A percentile compares a stretch with the other conserved stretches of the same genome.
phyloP scores from a whole-genome alignment of 2,888 invertebrate genomes.

The Biston stratarius region DNA sequence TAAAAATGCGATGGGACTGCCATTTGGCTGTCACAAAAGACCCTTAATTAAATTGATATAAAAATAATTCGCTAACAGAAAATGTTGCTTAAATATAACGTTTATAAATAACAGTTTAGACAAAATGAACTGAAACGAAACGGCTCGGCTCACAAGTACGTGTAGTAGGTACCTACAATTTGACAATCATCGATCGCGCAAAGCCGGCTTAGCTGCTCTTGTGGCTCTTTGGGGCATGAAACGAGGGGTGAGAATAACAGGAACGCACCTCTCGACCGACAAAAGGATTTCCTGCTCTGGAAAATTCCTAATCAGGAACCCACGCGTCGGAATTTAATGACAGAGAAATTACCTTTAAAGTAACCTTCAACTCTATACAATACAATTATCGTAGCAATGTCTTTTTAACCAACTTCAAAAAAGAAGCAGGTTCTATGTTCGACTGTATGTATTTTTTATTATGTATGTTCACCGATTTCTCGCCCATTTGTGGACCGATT shows the following conservation, averaged over 20 bases:
- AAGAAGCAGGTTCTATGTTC: too few species aligned
- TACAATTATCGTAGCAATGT: not conserved
- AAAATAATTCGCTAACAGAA: too few species aligned
- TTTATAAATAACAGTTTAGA: not conserved
- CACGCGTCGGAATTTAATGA: constrained; percentile 53
- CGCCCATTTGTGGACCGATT: too few species aligned
- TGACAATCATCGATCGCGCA: constrained; percentile 70
- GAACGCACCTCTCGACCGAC: constrained; percentile 63
- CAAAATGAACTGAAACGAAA: constrained; percentile 5
- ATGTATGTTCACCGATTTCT: too few species aligned
- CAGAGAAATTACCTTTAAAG: constrained; percentile 47
- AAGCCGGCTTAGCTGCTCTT: constrained; percentile 72
- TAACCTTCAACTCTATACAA: constrained; percentile 2
- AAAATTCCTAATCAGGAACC: constrained; percentile 64
- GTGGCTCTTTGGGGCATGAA: constrained; percentile 59
- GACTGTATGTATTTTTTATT: too few species aligned
- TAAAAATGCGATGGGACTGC: too few species aligned
- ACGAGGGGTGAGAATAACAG: constrained; percentile 63
- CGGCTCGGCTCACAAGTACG: constrained; percentile 41
- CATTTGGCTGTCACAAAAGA: too few species aligned
- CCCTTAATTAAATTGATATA: too few species aligned
- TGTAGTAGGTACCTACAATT: constrained; percentile 53
- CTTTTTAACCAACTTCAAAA: too few species aligned
- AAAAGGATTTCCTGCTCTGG: constrained; percentile 68
- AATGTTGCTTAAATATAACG: too few species aligned